phyloP scores from a whole-genome alignment of 2,888 invertebrate species.

The Athripsodes cinereus region DNA sequence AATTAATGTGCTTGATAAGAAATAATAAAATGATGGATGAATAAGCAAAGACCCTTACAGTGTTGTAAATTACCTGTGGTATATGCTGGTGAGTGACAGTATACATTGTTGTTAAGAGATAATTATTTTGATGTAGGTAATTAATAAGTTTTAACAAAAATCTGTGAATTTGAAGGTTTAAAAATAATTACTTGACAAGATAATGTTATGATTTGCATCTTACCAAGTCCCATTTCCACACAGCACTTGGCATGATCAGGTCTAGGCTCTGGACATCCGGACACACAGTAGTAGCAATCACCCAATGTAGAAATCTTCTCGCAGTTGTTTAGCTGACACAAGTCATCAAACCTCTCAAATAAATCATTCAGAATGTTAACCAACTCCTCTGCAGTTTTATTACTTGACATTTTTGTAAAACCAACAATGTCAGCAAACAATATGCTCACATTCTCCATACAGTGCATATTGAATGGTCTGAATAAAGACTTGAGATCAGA shows the following conservation, averaged over 20 bases:
- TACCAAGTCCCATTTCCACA: slow-evolving; percentile 92
- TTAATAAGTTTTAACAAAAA: too few relatives aligned
- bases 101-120: too few relatives aligned
- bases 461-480: slow-evolving; percentile 94
- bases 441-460: slow-evolving; percentile 94
- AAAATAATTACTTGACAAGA: too few relatives aligned
- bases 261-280: slow-evolving; percentile 90
- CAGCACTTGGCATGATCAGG: slow-evolving; percentile 91
- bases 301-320: slow-evolving; percentile 96
- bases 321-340: slow-evolving; percentile 83
- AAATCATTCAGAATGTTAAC: slow-evolving; percentile 93
- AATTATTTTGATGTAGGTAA: too few relatives aligned
- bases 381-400: slow-evolving; percentile 92
- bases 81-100: too few relatives aligned
- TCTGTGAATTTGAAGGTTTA: too few relatives aligned
- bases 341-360: slow-evolving; percentile 90
- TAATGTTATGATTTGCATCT: too few relatives aligned
- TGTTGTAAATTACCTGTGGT: too few relatives aligned
- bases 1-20: too few relatives aligned
- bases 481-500: slow-evolving; percentile 77
- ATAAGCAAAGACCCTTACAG: too few relatives aligned
- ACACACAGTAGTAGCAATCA: slow-evolving; percentile 92
- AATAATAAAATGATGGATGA: too few relatives aligned
- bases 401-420: slow-evolving; percentile 95
- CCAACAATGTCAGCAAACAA: slow-evolving; percentile 97